These are phyloP conservation scores for Chloropsis cyanopogon DNA, from an alignment of 2,113 vertebrate species.

Conservation along the genomic window DNA sequence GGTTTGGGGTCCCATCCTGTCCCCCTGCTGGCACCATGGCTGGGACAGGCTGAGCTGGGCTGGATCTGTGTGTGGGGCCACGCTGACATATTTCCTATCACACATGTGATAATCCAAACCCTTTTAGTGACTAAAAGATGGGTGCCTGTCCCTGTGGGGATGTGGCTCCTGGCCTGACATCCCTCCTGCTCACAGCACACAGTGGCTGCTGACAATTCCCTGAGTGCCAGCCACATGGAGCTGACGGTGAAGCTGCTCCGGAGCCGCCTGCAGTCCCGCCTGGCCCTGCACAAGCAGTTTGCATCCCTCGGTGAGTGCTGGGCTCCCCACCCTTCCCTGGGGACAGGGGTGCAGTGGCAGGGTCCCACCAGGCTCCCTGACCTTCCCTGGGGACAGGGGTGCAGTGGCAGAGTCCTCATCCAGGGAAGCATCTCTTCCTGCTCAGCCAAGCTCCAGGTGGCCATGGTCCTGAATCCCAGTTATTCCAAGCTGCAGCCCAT, in stretches of 20 bases:
- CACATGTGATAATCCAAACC: rapidly evolving
- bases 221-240: constrained; percentile 97
- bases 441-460: constrained; percentile 83
- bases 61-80: not conserved
- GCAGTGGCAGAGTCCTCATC: not conserved
- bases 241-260: constrained; percentile 89
- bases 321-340: not conserved
- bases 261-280: constrained; percentile 86
- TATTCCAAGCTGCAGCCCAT: constrained; percentile 85
- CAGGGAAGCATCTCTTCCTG: not conserved
- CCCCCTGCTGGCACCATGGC: not conserved
- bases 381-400: not conserved
- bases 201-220: constrained; percentile 76
- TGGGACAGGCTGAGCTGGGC: not conserved
- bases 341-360: not conserved
- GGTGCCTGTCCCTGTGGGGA: not conserved
- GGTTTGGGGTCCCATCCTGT: not conserved
- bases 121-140: rapidly evolving
- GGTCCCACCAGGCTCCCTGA: not conserved
- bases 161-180: not conserved
- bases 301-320: constrained; percentile 84
- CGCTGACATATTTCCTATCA: rapidly evolving
- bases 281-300: constrained; percentile 95
- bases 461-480: constrained; percentile 83
- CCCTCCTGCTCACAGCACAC: constrained; percentile 61